These are phyloP conservation scores for Tanytarsus gracilentus DNA, from an alignment of 2,888 invertebrate species.

Conservation along the genomic window DNA sequence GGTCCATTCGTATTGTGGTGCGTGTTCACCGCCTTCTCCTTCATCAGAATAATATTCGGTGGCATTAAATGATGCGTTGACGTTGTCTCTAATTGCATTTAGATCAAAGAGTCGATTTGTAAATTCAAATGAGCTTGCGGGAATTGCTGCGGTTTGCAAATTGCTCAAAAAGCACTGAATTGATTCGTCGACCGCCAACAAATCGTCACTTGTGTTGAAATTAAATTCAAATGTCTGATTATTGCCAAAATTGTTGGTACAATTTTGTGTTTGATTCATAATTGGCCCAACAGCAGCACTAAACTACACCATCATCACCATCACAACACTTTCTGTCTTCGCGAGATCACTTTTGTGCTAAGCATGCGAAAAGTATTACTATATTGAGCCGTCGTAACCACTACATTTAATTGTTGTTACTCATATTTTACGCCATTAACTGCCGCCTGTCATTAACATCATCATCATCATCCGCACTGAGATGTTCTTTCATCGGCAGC, in stretches of 20 bases:
- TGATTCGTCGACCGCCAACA: background rate
- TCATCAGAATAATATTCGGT: background rate
- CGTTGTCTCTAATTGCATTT: background rate
- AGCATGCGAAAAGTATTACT: no score
- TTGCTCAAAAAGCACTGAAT: constrained; percentile 15
- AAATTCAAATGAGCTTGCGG: background rate
- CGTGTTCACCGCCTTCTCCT: background rate
- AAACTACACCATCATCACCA: constrained; percentile 8
- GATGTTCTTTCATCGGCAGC: no score
- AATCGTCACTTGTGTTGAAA: background rate
- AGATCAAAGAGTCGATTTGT: constrained; percentile 3
- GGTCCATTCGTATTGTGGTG: constrained; percentile 62
- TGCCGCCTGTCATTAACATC: no score
- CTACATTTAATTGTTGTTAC: no score
- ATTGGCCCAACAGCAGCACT: no score
- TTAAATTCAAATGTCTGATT: constrained; percentile 13
- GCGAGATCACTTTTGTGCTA: background rate
- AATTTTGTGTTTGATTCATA: constrained; percentile 24
- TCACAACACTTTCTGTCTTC: background rate
- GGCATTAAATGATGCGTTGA: background rate
- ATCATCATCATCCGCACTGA: no score
- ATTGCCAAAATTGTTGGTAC: constrained; percentile 19
- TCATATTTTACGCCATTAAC: no score
- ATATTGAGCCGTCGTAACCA: no score
- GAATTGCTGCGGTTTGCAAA: no score